Conservation (phyloP, 2,888 invertebrate species). For the Rhaphigaster nebulosa region DNA sequence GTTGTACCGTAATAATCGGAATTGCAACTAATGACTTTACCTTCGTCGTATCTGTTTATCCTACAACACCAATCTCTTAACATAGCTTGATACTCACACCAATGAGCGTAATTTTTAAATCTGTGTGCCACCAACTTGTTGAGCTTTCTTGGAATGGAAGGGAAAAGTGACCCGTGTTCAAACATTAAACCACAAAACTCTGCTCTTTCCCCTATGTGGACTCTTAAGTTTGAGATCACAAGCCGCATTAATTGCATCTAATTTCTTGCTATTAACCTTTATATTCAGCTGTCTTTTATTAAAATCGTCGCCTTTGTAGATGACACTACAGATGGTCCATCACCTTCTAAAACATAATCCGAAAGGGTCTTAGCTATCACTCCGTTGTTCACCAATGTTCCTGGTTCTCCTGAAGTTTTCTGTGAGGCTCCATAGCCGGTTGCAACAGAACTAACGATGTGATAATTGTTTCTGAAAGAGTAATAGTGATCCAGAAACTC, state of each 20-base stretch:
- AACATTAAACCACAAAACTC: background rate
- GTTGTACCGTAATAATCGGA: background rate
- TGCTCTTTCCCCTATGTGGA: too few relatives aligned
- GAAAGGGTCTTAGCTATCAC: background rate
- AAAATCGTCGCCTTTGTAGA: background rate
- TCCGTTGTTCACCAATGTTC: background rate
- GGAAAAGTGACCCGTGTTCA: background rate
- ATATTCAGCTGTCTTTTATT: background rate
- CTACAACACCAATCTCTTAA: background rate
- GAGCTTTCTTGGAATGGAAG: background rate
- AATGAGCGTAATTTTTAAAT: background rate
- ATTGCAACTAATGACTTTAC: background rate
- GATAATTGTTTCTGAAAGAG: background rate
- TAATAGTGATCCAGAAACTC: background rate
- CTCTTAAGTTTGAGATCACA: background rate
- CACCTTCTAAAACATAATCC: background rate
- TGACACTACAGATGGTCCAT: background rate
- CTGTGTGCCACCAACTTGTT: background rate
- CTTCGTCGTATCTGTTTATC: background rate
- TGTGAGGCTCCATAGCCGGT: background rate
- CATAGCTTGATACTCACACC: background rate
- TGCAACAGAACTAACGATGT: background rate
- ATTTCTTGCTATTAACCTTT: background rate
- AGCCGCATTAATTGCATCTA: background rate
- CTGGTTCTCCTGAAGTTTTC: conserved; percentile 6